phyloP scores from a whole-genome alignment of 2,113 vertebrate genomes.

The Oryzias javanicus region DNA sequence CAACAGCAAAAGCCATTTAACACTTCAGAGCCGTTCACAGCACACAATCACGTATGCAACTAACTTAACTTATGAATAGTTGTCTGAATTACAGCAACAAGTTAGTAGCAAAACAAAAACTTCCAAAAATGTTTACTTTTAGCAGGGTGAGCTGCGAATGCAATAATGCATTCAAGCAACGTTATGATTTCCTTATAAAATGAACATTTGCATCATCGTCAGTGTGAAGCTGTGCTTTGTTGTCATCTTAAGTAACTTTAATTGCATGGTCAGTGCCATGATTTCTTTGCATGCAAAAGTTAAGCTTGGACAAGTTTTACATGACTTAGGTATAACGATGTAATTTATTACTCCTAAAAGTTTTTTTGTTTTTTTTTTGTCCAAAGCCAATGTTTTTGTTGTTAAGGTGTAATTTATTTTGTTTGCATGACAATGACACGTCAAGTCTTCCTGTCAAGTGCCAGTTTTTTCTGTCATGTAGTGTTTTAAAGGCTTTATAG shows the following conservation, averaged over 20 bases:
- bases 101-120: conserved; percentile 71
- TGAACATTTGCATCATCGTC: conserved; percentile 7
- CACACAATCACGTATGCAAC: conserved; percentile 75
- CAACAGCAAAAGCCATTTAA: conserved; percentile 72
- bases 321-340: conserved; percentile 79
- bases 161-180: conserved; percentile 17
- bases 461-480: conserved; percentile 75
- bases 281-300: conserved; percentile 68
- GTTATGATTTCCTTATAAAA: background rate
- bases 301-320: conserved; percentile 91
- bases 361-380: conserved; percentile 61
- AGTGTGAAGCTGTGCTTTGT: conserved; percentile 58
- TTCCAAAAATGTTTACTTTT: conserved; percentile 63
- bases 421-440: conserved; percentile 77
- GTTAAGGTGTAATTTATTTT: conserved; percentile 79
- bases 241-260: conserved; percentile 76
- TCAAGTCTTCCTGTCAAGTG: conserved; percentile 78
- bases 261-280: conserved; percentile 88
- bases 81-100: conserved; percentile 48
- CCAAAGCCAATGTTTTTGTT: conserved; percentile 49
- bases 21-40: conserved; percentile 66
- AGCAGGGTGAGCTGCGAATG: conserved; percentile 34
- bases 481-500: conserved; percentile 67
- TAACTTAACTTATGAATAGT: conserved; percentile 41
- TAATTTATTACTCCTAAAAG: conserved; percentile 90